Evolutionary conservation across 1,140 invertebrate genomes (phyloP).

Genomic region (Drosophila guanche): DNA sequence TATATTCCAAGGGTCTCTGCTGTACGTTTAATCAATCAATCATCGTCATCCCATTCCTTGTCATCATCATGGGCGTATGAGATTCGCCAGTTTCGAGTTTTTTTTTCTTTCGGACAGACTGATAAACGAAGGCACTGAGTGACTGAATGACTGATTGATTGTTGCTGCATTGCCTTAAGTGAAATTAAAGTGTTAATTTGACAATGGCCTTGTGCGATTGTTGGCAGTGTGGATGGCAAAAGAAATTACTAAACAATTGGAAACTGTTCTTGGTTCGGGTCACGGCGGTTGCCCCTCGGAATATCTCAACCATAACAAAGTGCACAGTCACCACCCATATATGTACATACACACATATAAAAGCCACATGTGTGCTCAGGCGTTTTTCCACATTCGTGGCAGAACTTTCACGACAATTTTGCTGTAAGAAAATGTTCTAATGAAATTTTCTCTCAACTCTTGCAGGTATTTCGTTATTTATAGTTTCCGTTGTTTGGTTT

Average conservation of each 20-base stretch:
- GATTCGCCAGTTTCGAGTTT: slow-evolving; percentile 3
- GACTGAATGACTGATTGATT: slow-evolving; percentile 40
- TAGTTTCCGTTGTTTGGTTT: slow-evolving; percentile 26
- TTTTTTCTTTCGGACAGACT: not conserved
- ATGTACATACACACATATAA: not conserved
- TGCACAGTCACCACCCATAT: not conserved
- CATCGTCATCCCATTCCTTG: slow-evolving; percentile 17
- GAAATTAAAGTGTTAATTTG: slow-evolving; percentile 54
- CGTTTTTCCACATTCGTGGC: slow-evolving; percentile 7
- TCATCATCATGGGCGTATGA: not conserved
- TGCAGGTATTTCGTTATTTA: slow-evolving; percentile 48
- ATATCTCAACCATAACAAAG: slow-evolving; percentile 30
- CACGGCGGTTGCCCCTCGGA: slow-evolving; percentile 37
- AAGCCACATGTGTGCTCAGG: not conserved
- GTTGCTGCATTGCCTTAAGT: slow-evolving; percentile 26
- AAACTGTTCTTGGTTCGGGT: slow-evolving; percentile 25
- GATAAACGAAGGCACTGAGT: not conserved
- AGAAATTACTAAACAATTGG: slow-evolving; percentile 34
- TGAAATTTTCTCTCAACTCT: slow-evolving; percentile 28
- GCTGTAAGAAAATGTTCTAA: slow-evolving; percentile 38
- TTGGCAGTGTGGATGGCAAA: slow-evolving; percentile 3
- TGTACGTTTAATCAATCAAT: slow-evolving; percentile 44
- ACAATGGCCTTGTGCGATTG: slow-evolving; percentile 1
- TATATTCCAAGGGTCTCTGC: slow-evolving; percentile 18
- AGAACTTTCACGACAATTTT: slow-evolving; percentile 33